Conservation (phyloP, 1,140 invertebrate species). For the Zophobas morio region DNA sequence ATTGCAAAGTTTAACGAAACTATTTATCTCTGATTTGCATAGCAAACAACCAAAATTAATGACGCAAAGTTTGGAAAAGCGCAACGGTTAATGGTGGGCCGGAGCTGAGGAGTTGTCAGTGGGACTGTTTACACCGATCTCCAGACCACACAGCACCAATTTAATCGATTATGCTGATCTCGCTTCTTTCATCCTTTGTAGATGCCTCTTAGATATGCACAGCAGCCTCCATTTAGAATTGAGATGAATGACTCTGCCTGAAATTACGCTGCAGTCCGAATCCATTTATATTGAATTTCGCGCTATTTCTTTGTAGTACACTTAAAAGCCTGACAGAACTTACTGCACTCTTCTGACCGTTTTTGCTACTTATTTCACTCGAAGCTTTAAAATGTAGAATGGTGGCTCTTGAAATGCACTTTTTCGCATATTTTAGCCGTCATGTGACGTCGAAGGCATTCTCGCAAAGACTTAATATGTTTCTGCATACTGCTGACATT, state of each 20-base stretch:
- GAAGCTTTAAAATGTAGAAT: not conserved
- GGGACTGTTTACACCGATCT: slow-evolving; percentile 26
- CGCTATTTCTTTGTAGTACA: slow-evolving; percentile 31
- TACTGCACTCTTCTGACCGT: not conserved
- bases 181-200: slow-evolving; percentile 22
- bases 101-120: slow-evolving; percentile 21
- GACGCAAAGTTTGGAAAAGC: slow-evolving; percentile 42
- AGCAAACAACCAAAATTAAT: slow-evolving; percentile 44
- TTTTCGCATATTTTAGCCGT: too few relatives aligned
- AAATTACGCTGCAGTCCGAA: slow-evolving; percentile 36
- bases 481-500: too few relatives aligned
- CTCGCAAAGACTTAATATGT: too few relatives aligned
- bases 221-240: slow-evolving; percentile 24
- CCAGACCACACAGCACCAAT: slow-evolving; percentile 26
- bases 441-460: too few relatives aligned
- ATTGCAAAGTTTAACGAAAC: slow-evolving; percentile 44
- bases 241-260: slow-evolving; percentile 24
- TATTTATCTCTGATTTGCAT: slow-evolving; percentile 44
- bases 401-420: too few relatives aligned
- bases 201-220: slow-evolving; percentile 17
- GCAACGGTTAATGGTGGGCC: slow-evolving; percentile 11
- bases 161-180: slow-evolving; percentile 35
- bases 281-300: slow-evolving; percentile 38
- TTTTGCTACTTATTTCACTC: slow-evolving; percentile 24
- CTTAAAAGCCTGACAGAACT: slow-evolving; percentile 24